Conservation (phyloP, 2,113 vertebrate genomes). For the Cepphus grylle region DNA sequence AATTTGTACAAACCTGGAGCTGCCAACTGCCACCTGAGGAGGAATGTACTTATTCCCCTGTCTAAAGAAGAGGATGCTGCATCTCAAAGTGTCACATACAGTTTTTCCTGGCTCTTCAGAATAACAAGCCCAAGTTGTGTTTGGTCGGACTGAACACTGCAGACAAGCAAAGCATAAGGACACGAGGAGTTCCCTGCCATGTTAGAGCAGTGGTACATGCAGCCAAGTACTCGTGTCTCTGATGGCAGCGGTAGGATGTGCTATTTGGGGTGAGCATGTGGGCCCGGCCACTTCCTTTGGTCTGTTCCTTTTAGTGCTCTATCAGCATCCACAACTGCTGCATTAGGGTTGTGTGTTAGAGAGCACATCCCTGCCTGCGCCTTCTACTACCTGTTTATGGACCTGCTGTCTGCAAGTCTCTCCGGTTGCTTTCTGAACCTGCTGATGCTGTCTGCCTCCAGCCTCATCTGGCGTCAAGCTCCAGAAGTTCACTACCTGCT, state of each 20-base stretch:
- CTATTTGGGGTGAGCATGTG: background rate
- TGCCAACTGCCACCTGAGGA: constrained; percentile 78
- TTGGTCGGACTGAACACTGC: background rate
- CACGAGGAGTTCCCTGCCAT: accelerated
- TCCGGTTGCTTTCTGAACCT: background rate
- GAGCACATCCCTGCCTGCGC: background rate
- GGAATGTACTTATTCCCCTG: constrained; percentile 74
- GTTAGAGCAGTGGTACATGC: no score
- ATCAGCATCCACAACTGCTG: background rate
- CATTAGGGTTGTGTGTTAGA: background rate
- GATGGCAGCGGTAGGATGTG: background rate
- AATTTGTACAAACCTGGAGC: constrained; percentile 85
- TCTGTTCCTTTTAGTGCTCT: background rate
- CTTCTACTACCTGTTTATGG: background rate
- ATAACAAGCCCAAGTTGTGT: background rate
- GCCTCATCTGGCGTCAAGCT: background rate
- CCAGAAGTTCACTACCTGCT: background rate
- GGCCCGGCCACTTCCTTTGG: background rate
- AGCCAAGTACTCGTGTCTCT: background rate
- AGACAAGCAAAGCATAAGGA: background rate
- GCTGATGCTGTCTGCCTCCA: background rate
- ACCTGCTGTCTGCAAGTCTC: background rate
- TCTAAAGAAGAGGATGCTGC: constrained; percentile 73
- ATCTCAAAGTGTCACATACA: constrained; percentile 78
- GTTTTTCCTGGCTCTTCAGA: background rate